Evolutionary conservation across 2,888 invertebrate species (phyloP).

Genomic region (Nomada fabriciana): DNA sequence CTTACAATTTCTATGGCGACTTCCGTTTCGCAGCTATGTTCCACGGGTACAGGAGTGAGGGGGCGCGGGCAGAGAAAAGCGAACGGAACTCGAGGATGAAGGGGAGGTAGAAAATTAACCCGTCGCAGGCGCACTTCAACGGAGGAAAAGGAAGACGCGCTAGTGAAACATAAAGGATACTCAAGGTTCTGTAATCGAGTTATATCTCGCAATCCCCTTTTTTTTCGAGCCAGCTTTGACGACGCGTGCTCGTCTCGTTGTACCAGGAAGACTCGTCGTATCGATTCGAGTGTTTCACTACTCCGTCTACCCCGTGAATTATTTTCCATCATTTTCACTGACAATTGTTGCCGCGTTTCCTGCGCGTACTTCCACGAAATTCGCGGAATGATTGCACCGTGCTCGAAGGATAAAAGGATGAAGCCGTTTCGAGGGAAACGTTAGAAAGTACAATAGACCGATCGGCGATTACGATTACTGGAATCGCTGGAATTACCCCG

Average conservation of each 20-base stretch:
- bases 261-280: neutral
- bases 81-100: conserved; percentile 27
- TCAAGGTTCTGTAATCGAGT: conserved; percentile 72
- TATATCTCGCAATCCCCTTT: conserved; percentile 63
- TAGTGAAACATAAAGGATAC: conserved; percentile 69
- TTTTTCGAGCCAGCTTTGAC: conserved; percentile 3
- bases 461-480: conserved; percentile 16
- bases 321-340: neutral
- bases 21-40: conserved; percentile 5
- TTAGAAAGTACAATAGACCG: neutral
- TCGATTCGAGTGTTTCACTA: conserved; percentile 27
- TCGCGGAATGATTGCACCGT: too few relatives aligned
- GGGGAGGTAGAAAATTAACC: conserved; percentile 71
- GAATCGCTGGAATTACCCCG: conserved; percentile 3
- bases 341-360: neutral
- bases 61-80: conserved; percentile 17
- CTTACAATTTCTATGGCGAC: conserved; percentile 22
- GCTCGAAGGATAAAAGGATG: too few relatives aligned
- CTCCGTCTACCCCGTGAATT: neutral
- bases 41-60: conserved; percentile 14
- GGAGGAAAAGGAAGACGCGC: conserved; percentile 66
- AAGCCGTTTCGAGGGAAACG: neutral
- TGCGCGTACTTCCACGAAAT: neutral
- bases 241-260: neutral
- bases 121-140: conserved; percentile 65